These are phyloP conservation scores for Zoanthus solanderi DNA, from an alignment of 92 coral and sea anemone genomes.

Conservation along the genomic window DNA sequence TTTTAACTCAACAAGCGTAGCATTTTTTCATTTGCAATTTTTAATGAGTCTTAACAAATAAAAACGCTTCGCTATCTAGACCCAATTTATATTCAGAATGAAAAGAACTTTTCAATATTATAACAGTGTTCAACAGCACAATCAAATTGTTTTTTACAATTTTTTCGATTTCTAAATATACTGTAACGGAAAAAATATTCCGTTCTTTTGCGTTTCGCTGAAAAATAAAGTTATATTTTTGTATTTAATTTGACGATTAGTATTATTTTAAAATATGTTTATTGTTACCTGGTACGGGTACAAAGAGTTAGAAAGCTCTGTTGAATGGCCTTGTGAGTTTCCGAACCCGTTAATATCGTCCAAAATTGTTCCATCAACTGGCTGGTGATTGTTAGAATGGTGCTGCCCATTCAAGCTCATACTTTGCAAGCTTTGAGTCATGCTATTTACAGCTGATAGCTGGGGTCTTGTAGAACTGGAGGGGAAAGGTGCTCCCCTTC, in stretches of 20 bases:
- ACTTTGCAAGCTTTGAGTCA: constrained; percentile 95
- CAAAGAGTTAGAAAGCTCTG: constrained; percentile 93
- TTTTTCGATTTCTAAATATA: constrained; percentile 14
- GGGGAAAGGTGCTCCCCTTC: constrained; percentile 43
- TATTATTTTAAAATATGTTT: not conserved
- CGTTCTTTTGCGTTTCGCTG: constrained; percentile 3
- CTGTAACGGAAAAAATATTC: constrained; percentile 18
- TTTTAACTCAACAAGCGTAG: constrained; percentile 8
- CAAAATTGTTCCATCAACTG: constrained; percentile 95
- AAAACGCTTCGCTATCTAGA: not conserved
- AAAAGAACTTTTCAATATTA: not conserved
- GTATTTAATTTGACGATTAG: not conserved
- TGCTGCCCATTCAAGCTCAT: constrained; percentile 78
- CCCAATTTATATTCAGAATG: not conserved
- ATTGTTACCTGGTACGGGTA: constrained; percentile 89
- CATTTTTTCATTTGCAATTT: constrained; percentile 21
- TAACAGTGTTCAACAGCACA: not conserved
- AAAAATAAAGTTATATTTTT: not conserved
- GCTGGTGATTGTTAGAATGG: constrained; percentile 56
- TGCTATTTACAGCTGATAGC: constrained; percentile 83
- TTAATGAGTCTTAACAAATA: not conserved
- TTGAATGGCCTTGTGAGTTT: constrained; percentile 90
- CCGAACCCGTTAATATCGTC: constrained; percentile 93
- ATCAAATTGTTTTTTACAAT: not conserved
- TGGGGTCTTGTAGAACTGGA: constrained; percentile 73